Evolutionary conservation across 2,797 vertebrate genomes (phyloP), one percentile per base, ranked within the genome.

Genomic region (Sebastes taczanowskii): DNA sequence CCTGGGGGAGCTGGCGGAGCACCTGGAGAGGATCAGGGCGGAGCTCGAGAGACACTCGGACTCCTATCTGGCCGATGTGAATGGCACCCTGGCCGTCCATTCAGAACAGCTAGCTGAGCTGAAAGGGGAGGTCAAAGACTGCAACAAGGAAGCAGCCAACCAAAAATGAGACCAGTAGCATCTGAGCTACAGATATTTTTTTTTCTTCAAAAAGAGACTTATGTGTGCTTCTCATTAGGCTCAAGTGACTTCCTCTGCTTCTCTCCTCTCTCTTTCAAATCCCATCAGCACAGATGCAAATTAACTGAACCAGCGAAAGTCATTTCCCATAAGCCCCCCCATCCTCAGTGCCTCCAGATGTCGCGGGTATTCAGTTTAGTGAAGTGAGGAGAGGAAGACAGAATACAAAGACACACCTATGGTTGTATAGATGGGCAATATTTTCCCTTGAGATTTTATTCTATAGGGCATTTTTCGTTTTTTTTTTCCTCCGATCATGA

Each of bases 71-170:
- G 94, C 96, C 59, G 95, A 96, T 80, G 90, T 98, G 82, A 98
- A 98, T 0, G 95, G 96, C 62, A 98, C 97, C 0, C 86, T 98
- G 80, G 91, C 90, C 76, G 88, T 87, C 84, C 97, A 99, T 76
- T 92, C 97, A 25, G 96, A 96, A 78, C 97, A 98, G 95, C 96
- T 98, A 16, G 93, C 94, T 2, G 95, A 96, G 82, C 97, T 98
- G 77, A 97, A 91, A 91, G 96, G 95, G 9, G 97, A 97, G 78
- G 94, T 97, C 86, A 95, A 97, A 64, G 96, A 98, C 92, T 98
- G 95, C 70, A 88, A 94, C 86, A 97, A 96, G 88, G 82, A 85
- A 14, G 69, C 92, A 65, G 87, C 79, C 0, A 92, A 93, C 78
- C 93, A 94, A 82, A 92, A 85, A 60, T 85, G 82, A 82, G 93